Base-by-base conservation (phyloP, 2,888 invertebrate species). In the Schrankia costaestrigalis region DNA sequence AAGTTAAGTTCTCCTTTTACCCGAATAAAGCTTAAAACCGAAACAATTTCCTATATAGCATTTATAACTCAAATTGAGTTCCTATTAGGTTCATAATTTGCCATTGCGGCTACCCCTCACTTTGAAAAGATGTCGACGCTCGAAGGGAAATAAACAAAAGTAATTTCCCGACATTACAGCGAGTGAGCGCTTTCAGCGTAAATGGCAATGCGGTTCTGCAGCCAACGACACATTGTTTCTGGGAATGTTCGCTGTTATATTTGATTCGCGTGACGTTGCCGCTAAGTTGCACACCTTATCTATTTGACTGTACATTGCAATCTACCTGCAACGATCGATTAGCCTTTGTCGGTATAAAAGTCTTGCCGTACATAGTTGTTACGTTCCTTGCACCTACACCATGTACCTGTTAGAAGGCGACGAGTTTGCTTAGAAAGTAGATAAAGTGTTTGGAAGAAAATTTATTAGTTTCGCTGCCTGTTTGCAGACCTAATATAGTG, bases 181-280 rank as follows among this genome's bases (percentile, higher is more conserved):
- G 46, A 63, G 60, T 54, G 56, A 68, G 63, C 56, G 59, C 60
- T 67, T 71, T 62, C 58, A 63, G 65, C 54, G 56, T 56, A 67
- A 71, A 71, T 69, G 61, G 60, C 58, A 51, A 45, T 51, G 55
- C 45, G 48, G 49, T 51, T 56, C 57, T 65, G 65, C 66, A 66
- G 56, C 54, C 50, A 56, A 62, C 61, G 63, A 66, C 59, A 60
- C 63, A 67, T 65, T 71, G 70, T 71, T 77, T 69, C 69, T 69
- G 45, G 52, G 63, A 74, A 74, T 62, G 62, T 60, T 60, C 55
- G 51, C 56, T 53, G 54, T 59, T 66, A 62, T 66, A 63, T 49
- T 53, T 53, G 55, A 63, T 63, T 76, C 63, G 71, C 70, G 75
- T 76, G 76, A 64, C 63, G 56, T 56, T 33, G 47, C 51, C 49